Percentiles rank a stretch among this genome's conserved stretches.
Evolutionary conservation across 2,888 invertebrate genomes (phyloP).

Genomic region (Lypha dubia): DNA sequence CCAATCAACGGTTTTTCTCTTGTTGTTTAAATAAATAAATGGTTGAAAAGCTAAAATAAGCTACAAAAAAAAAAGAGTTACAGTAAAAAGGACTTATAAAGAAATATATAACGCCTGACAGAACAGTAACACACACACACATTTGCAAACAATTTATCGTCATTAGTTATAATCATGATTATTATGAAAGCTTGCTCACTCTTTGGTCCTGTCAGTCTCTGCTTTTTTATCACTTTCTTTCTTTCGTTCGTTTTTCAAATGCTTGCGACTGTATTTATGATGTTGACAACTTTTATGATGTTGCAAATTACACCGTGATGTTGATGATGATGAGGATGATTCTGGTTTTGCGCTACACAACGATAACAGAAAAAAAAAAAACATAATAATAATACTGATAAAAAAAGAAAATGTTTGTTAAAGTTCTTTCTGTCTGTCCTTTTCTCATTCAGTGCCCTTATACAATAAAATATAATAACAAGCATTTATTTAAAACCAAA

Average conservation of each 20-base stretch:
- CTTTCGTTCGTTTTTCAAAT: background rate
- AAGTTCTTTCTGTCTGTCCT: constrained; percentile 35
- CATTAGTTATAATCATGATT: constrained; percentile 66
- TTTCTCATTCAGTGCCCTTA: background rate
- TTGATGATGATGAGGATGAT: constrained; percentile 33
- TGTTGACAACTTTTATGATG: constrained; percentile 72
- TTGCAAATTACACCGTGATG: constrained; percentile 65
- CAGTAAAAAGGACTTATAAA: constrained; percentile 9
- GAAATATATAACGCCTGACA: constrained; percentile 52
- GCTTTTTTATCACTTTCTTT: too few relatives aligned
- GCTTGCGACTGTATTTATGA: constrained; percentile 52
- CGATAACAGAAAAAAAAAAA: background rate
- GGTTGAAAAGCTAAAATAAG: constrained; percentile 18
- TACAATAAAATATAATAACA: constrained; percentile 63
- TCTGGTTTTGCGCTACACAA: constrained; percentile 44
- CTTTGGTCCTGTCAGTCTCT: constrained; percentile 23
- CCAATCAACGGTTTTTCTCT: constrained; percentile 17
- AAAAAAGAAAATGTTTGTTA: constrained; percentile 37
- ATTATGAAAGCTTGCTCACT: constrained; percentile 31
- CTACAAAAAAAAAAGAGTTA: constrained; percentile 12
- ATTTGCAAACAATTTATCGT: constrained; percentile 54
- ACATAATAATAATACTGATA: background rate
- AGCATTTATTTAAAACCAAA: constrained; percentile 53
- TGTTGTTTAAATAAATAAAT: constrained; percentile 40
- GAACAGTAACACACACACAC: constrained; percentile 21